phyloP scores from a whole-genome alignment of 37 sponge, comb jelly and placozoan species.

The Theonella swinhoei region DNA sequence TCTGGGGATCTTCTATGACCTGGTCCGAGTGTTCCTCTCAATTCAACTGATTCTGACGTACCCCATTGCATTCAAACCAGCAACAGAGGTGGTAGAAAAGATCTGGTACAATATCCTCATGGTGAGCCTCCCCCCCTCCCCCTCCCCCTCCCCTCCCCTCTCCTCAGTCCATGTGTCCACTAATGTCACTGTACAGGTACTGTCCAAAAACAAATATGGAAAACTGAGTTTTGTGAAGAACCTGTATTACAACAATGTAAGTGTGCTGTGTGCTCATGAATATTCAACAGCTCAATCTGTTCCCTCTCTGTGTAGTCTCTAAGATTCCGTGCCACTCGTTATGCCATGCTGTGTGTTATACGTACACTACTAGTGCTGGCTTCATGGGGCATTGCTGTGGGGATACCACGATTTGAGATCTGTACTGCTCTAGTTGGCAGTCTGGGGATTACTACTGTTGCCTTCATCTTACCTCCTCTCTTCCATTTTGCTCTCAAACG shows the following conservation, averaged over 20 bases:
- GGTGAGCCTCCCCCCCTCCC: slow-evolving; percentile 11
- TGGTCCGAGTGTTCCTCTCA: slow-evolving; percentile 68
- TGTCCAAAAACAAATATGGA: neutral
- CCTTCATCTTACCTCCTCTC: slow-evolving; percentile 83
- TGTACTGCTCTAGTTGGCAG: slow-evolving; percentile 80
- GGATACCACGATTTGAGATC: slow-evolving; percentile 78
- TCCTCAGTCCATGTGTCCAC: too few relatives aligned
- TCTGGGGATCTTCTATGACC: slow-evolving; percentile 64
- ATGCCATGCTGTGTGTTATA: slow-evolving; percentile 37
- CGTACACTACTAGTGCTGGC: slow-evolving; percentile 65
- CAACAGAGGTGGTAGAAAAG: slow-evolving; percentile 76
- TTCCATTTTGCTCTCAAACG: slow-evolving; percentile 73
- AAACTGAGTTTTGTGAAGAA: neutral
- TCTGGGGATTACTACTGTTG: slow-evolving; percentile 71
- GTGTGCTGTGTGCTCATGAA: neutral
- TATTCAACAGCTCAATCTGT: neutral
- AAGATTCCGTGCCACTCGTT: neutral
- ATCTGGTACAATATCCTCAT: slow-evolving; percentile 27
- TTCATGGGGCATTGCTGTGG: slow-evolving; percentile 69
- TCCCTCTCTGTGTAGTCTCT: neutral
- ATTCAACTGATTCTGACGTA: slow-evolving; percentile 77
- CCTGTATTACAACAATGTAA: neutral
- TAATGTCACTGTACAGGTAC: too few relatives aligned
- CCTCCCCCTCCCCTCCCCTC: neutral
- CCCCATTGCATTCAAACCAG: slow-evolving; percentile 87